Base-by-base conservation (phyloP, 2,113 vertebrate species). In the Nansenia antarctica region DNA sequence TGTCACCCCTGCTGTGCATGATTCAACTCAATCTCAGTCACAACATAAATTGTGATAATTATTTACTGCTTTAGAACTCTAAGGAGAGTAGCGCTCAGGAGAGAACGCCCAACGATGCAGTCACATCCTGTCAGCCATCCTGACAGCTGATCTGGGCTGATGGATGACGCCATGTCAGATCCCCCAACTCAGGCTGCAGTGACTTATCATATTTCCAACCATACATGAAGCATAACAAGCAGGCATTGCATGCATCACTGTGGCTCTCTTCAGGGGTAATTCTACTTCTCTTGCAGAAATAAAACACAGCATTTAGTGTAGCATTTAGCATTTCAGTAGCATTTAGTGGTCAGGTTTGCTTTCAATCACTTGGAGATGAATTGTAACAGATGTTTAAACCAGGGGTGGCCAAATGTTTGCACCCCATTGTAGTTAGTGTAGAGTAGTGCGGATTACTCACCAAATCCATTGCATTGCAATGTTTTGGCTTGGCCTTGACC, bases 141-240 rank as follows among this genome's bases (percentile, higher is more conserved):
- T 49, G 45, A 86, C 86, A 85, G 82, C 69, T 82, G 85, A 89
- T 82, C 53, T 55, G 27, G n/a, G 30, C 11, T 89, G 87, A 89
- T 85, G 84, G 83, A 87, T 87, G 87, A 32, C 8, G 29, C 26
- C 11, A 58, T 3, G 12, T n/a, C n/a, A n/a, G n/a, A n/a, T n/a
- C n/a, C n/a, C n/a, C n/a, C n/a, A n/a, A n/a, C n/a, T 14, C 54
- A 57, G 54, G 7, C 24, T 15, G 54, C 14, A 12, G 9, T 57
- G 54, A 57, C 52, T 37, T 61, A 61, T 74, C 73, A 55, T 47
- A 73, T 53, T 63, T 67, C 32, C 61, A 59, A 49, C 45, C n/a
- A 49, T 49, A n/a, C 20, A 49, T n/a, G 20, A 49, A 22, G 20
- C 45, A 49, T 20, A 49, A 49, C 39, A 42, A 18, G 39, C 11